Percentiles rank a stretch among this genome's conserved stretches.
Evolutionary conservation across 2,113 vertebrate genomes (phyloP).

Genomic region (Scartelaos histophorus): DNA sequence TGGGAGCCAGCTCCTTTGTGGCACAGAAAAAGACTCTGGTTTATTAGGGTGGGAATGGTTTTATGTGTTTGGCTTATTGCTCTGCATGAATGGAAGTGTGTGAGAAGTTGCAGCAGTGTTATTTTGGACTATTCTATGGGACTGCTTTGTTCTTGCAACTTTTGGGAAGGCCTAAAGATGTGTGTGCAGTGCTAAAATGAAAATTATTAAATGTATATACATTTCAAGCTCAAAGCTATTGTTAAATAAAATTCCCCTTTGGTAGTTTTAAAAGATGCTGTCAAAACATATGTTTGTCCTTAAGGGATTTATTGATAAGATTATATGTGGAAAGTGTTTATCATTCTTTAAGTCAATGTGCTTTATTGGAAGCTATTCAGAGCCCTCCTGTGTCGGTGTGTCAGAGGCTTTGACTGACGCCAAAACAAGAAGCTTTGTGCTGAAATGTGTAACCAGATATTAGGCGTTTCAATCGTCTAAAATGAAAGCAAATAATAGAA

Average conservation of each 20-base stretch:
- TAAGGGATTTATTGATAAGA: constrained; percentile 64
- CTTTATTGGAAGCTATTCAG: constrained; percentile 60
- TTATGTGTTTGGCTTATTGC: constrained; percentile 70
- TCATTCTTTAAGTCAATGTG: constrained; percentile 65
- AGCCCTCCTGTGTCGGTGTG: constrained; percentile 53
- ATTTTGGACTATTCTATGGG: constrained; percentile 53
- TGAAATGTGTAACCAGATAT: constrained; percentile 78
- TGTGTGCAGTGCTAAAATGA: constrained; percentile 24
- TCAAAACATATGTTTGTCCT: constrained; percentile 43
- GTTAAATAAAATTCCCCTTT: constrained; percentile 43
- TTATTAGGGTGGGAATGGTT: constrained; percentile 71
- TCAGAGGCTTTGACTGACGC: constrained; percentile 53
- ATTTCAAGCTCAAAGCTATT: constrained; percentile 20
- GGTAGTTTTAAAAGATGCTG: constrained; percentile 49
- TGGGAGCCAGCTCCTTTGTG: constrained; percentile 66
- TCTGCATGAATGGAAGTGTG: constrained; percentile 66
- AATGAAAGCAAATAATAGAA: constrained; percentile 78
- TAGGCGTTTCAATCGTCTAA: constrained; percentile 71
- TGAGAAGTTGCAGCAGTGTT: constrained; percentile 59
- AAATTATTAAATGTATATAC: constrained; percentile 31
- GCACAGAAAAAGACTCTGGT: constrained; percentile 46
- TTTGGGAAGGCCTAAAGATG: constrained; percentile 21
- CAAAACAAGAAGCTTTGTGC: constrained; percentile 61
- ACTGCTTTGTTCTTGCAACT: constrained; percentile 52
- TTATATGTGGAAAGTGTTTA: constrained; percentile 59